phyloP scores from a whole-genome alignment of 2,113 vertebrate species.

The Aix galericulata region DNA sequence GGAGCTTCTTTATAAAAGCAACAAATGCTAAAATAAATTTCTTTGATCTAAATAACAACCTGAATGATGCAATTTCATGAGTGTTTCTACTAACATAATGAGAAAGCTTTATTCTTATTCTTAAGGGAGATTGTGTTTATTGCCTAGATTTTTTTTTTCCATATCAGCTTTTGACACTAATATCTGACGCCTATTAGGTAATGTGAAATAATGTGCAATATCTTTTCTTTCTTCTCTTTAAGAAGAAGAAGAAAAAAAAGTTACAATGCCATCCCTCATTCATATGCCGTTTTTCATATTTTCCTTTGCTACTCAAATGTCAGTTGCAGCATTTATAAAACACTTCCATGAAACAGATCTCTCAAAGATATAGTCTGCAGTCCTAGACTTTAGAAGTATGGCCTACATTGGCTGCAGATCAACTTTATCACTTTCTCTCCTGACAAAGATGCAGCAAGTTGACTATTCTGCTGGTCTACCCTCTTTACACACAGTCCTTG shows the following conservation, averaged over 20 bases:
- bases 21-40: neutral
- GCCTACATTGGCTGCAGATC: neutral
- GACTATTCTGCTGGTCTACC: neutral
- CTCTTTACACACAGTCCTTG: neutral
- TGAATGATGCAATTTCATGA: neutral
- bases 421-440: neutral
- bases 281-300: rapidly evolving
- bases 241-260: neutral
- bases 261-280: neutral
- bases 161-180: neutral
- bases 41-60: neutral
- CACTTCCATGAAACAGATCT: neutral
- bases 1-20: neutral
- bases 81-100: neutral
- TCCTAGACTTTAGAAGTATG: neutral
- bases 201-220: neutral
- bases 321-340: neutral
- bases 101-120: neutral
- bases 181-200: neutral
- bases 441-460: neutral
- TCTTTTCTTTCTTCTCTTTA: neutral
- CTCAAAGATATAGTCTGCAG: neutral
- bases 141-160: neutral
- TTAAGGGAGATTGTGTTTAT: neutral
- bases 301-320: neutral